These are phyloP conservation scores for Chondrosia reniformis DNA, from an alignment of 37 sponge, comb jelly and placozoan genomes.

Conservation along the genomic window DNA sequence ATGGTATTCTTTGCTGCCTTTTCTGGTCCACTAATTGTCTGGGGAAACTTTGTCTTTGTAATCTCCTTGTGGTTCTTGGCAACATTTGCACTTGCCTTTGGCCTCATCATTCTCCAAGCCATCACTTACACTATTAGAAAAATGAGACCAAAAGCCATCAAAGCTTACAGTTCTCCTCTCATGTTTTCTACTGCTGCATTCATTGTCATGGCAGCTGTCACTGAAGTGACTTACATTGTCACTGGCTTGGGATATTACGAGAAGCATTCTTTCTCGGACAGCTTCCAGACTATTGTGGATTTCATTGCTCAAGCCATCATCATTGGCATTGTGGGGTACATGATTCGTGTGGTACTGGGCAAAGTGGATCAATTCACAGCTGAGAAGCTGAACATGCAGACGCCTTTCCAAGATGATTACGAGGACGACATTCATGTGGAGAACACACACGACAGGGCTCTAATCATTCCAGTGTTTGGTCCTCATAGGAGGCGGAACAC, in stretches of 20 bases:
- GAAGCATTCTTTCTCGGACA: slow-evolving; percentile 24
- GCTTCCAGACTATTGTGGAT: slow-evolving; percentile 15
- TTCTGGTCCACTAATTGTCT: slow-evolving; percentile 14
- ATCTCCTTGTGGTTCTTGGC: background rate
- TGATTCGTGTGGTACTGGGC: slow-evolving; percentile 4
- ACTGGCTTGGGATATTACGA: slow-evolving; percentile 19
- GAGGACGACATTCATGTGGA: slow-evolving; percentile 10
- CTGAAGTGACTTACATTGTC: slow-evolving; percentile 11
- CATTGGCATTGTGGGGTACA: slow-evolving; percentile 1
- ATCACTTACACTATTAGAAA: background rate
- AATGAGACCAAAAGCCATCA: background rate
- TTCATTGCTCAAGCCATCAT: slow-evolving; percentile 17
- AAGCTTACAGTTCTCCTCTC: background rate
- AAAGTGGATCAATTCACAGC: slow-evolving; percentile 12
- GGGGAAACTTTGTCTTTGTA: slow-evolving; percentile 16
- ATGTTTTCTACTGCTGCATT: background rate
- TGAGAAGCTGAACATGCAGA: background rate
- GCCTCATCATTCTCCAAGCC: background rate
- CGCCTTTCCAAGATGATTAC: background rate
- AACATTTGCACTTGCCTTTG: background rate
- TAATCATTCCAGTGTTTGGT: background rate
- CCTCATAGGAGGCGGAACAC: no score
- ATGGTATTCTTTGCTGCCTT: slow-evolving; percentile 23
- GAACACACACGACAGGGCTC: background rate
- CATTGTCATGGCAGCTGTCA: background rate